Base-by-base conservation (phyloP, 2,797 vertebrate species). In the Chelon auratus region DNA sequence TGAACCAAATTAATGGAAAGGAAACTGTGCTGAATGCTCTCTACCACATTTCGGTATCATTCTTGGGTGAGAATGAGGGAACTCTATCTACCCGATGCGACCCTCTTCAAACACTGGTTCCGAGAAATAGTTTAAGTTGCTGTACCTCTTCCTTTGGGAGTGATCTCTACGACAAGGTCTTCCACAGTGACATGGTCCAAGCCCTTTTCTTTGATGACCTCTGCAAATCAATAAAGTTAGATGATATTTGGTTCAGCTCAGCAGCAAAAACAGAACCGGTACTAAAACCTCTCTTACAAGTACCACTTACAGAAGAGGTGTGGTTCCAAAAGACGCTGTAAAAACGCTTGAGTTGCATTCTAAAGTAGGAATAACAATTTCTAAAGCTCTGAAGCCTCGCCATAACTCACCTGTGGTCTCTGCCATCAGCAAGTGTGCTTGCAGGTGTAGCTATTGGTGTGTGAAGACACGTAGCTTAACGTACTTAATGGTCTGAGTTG, bases 121-220 rank as follows among this genome's bases (percentile, higher is more conserved):
- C 30, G 7, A 33, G 30, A 33, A 33, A 33, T 8, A 33, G 30
- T 3, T 33, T 5, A 33, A 33, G 30, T 33, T 5, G 22, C 54
- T 2, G 18, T 75, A 99, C 97, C 97, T 98, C 97, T 96, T 93
- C 97, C 97, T 96, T 98, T 98, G 50, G 97, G 97, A 78, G 97
- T 99, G 82, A 99, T 97, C 95, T 98, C 97, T 82, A 96, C 95
- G 85, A 99, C 96, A 87, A 99, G 93, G 90, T 99, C 98, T 88
- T 99, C 98, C 81, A 99, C 96, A 7, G 97, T 98, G 53, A 99
- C 96, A 64, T 98, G 97, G 82, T 99, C 97, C 89, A 99, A 92
- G 75, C 97, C 97, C 88, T 98, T 99, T 85, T 99, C 97, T 93
- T 97, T 97, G 91, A 99, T 99, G 64, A 99, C 97, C 75, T 99